Conservation (phyloP, 2,113 vertebrate genomes). For the Peromyscus leucopus region DNA sequence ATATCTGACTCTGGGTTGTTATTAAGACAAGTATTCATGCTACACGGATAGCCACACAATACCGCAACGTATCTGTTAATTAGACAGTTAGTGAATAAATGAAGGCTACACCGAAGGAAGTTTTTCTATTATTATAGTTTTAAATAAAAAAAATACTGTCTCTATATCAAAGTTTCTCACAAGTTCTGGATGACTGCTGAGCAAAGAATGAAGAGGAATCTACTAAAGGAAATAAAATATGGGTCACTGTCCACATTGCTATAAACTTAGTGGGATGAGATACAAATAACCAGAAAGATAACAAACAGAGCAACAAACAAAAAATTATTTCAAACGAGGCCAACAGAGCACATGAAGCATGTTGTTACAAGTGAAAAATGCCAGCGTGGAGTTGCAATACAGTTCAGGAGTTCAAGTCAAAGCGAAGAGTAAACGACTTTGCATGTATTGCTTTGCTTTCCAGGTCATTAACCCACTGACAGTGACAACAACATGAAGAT, state of each 20-base stretch:
- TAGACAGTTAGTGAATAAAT: neutral
- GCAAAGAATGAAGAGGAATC: constrained; percentile 60
- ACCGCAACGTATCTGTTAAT: neutral
- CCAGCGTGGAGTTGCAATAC: constrained; percentile 58
- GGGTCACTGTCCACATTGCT: constrained; percentile 74
- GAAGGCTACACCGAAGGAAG: neutral
- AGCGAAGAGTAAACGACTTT: constrained; percentile 78
- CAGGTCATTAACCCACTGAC: constrained; percentile 73
- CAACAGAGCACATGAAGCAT: constrained; percentile 72
- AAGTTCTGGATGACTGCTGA: constrained; percentile 73
- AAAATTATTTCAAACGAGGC: constrained; percentile 67
- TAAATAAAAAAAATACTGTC: neutral
- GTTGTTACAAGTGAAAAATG: constrained; percentile 73
- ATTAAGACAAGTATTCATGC: no score
- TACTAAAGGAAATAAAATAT: constrained; percentile 72
- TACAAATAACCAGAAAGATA: constrained; percentile 65
- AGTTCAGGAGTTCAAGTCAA: constrained; percentile 77
- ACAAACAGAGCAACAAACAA: constrained; percentile 71
- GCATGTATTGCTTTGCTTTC: constrained; percentile 81
- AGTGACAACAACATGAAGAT: constrained; percentile 84
- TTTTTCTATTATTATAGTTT: constrained; percentile 17
- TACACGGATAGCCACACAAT: neutral
- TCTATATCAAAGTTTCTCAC: constrained; percentile 66
- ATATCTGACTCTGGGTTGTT: no score
- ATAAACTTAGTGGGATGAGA: constrained; percentile 68